Evolutionary conservation across 2,797 vertebrate genomes (phyloP).

Genomic region (Enteromius afrohamiltoni): DNA sequence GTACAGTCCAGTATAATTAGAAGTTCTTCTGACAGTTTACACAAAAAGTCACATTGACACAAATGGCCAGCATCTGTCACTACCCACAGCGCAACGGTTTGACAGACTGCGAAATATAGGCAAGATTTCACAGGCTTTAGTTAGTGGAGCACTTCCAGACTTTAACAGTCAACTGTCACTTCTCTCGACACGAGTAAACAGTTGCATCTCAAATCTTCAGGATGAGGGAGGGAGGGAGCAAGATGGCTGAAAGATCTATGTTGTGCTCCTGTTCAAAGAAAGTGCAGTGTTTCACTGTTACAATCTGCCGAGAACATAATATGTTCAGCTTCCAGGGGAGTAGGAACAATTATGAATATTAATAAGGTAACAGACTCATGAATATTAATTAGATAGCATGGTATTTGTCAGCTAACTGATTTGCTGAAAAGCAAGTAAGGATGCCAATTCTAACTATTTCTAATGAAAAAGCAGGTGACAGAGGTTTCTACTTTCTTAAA

Average conservation of each 20-base stretch:
- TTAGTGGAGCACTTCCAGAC: constrained; percentile 29
- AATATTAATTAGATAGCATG: background rate
- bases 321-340: background rate
- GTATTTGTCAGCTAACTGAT: background rate
- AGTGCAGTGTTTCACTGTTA: background rate
- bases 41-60: constrained; percentile 31
- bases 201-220: constrained; percentile 6
- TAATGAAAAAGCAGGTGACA: background rate
- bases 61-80: constrained; percentile 30
- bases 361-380: background rate
- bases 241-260: constrained; percentile 5
- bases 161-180: constrained; percentile 35
- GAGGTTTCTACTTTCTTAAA: background rate
- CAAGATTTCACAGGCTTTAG: constrained; percentile 19
- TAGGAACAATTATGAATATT: background rate
- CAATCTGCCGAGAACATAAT: background rate
- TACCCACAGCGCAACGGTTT: constrained; percentile 9
- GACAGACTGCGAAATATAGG: constrained; percentile 33
- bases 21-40: constrained; percentile 26
- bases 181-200: background rate
- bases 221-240: background rate
- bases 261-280: background rate
- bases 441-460: background rate
- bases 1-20: constrained; percentile 26
- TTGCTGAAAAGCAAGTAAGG: background rate